These are phyloP conservation scores for Oreochromis grahami DNA, from an alignment of 2,797 vertebrate genomes.

Conservation along the genomic window DNA sequence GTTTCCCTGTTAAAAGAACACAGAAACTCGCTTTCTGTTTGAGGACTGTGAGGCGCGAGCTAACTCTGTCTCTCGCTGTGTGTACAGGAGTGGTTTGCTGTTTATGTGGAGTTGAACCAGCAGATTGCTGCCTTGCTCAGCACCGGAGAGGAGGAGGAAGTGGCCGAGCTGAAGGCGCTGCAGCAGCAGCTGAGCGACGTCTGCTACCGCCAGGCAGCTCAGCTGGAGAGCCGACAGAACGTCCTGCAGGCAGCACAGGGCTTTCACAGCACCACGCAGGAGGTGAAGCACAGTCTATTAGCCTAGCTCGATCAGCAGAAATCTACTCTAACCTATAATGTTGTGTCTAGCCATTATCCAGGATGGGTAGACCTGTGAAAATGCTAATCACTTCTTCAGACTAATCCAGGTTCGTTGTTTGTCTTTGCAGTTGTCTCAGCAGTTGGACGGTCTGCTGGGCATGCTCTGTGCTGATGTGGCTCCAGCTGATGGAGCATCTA, in stretches of 20 bases:
- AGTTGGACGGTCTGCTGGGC: slow-evolving; percentile 93
- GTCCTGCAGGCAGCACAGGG: slow-evolving; percentile 91
- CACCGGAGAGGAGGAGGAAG: slow-evolving; percentile 92
- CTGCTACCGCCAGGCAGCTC: slow-evolving; percentile 94
- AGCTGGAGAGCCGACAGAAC: slow-evolving; percentile 94
- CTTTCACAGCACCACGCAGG: slow-evolving; percentile 93
- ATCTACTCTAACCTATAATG: background rate
- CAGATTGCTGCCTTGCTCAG: slow-evolving; percentile 93
- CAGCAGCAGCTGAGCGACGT: slow-evolving; percentile 98
- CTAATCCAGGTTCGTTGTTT: background rate
- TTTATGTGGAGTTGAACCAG: slow-evolving; percentile 99
- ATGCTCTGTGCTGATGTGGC: slow-evolving; percentile 98
- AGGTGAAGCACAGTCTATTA: slow-evolving; percentile 70
- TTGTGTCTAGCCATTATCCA: background rate
- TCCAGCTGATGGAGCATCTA: slow-evolving; percentile 91
- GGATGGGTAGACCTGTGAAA: background rate
- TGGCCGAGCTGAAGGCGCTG: slow-evolving; percentile 88
- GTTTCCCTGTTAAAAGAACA: background rate
- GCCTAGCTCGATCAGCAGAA: background rate
- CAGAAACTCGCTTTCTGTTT: background rate
- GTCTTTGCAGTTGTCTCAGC: slow-evolving; percentile 90
- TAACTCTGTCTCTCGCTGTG: background rate
- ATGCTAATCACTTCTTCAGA: background rate
- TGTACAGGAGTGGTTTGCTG: slow-evolving; percentile 95
- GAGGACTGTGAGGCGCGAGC: background rate